Conservation (phyloP, 2,113 vertebrate species). For the Chionomys nivalis region DNA sequence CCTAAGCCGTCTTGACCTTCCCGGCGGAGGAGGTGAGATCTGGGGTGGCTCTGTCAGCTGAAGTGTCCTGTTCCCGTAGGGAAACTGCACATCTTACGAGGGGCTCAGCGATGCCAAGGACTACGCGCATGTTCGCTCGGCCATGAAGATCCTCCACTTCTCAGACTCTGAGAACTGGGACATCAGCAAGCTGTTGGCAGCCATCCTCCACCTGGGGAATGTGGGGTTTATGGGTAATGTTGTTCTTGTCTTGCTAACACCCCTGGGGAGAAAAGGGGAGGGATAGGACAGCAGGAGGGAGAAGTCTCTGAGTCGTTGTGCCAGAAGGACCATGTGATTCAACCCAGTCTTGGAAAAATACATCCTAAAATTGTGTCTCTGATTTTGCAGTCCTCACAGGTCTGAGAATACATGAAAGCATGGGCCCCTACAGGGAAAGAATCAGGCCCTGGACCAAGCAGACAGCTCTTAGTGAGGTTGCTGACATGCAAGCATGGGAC, state of each 20-base stretch:
- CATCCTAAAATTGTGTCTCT: background rate
- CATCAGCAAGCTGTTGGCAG: conserved; percentile 93
- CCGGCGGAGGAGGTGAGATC: background rate
- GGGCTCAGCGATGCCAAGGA: conserved; percentile 91
- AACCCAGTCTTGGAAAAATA: background rate
- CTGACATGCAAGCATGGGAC: background rate
- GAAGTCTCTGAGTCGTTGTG: background rate
- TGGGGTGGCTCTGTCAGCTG: background rate
- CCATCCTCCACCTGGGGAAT: conserved; percentile 96
- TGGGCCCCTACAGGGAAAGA: background rate
- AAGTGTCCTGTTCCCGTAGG: conserved; percentile 82
- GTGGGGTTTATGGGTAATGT: conserved; percentile 91
- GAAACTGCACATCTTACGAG: conserved; percentile 92
- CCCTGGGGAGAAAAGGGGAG: background rate
- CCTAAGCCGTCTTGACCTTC: background rate
- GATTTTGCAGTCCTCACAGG: background rate
- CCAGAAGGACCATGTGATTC: background rate
- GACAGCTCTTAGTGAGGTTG: background rate
- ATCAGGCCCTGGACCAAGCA: background rate
- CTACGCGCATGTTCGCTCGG: conserved; percentile 93
- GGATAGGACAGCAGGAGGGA: background rate
- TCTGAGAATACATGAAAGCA: background rate
- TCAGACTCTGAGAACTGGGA: conserved; percentile 94
- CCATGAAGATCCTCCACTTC: conserved; percentile 97
- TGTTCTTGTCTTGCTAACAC: background rate